Percentiles rank a stretch among this genome's conserved stretches.
Evolutionary conservation across 1,140 invertebrate species (phyloP).

Genomic region (Elymnias hypermnestra): DNA sequence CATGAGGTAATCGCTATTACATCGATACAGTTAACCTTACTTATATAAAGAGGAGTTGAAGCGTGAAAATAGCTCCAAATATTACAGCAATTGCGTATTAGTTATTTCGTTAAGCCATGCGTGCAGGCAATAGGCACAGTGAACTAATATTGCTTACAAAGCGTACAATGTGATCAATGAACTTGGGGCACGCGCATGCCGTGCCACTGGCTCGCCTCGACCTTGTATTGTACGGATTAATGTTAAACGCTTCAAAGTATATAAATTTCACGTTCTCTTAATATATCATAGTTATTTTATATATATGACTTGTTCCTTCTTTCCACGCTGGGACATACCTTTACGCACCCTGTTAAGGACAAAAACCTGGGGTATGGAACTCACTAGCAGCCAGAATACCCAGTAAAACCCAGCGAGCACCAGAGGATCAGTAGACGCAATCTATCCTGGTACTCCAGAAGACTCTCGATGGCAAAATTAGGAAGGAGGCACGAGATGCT

Average conservation of each 20-base stretch:
- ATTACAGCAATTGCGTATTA: slow-evolving; percentile 4
- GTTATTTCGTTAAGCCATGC: not conserved
- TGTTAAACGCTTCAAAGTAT: not conserved
- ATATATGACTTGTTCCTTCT: no score
- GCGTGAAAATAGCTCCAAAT: not conserved
- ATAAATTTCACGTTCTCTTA: no score
- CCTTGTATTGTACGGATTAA: not conserved
- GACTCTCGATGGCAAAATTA: no score
- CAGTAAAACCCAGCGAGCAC: no score
- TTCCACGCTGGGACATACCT: no score
- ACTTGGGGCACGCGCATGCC: not conserved
- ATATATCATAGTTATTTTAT: no score
- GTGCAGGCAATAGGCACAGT: not conserved
- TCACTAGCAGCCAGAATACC: no score
- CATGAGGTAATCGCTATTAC: not conserved
- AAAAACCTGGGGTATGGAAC: no score
- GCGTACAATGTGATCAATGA: not conserved
- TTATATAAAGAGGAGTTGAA: not conserved
- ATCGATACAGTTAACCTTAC: not conserved
- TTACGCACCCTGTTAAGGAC: no score
- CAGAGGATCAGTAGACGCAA: no score
- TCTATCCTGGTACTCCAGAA: no score
- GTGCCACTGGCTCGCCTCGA: not conserved
- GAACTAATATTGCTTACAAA: not conserved
- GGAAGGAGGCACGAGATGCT: no score